These are phyloP conservation scores for Leucophora obtusa DNA, from an alignment of 2,888 invertebrate genomes.

Conservation along the genomic window DNA sequence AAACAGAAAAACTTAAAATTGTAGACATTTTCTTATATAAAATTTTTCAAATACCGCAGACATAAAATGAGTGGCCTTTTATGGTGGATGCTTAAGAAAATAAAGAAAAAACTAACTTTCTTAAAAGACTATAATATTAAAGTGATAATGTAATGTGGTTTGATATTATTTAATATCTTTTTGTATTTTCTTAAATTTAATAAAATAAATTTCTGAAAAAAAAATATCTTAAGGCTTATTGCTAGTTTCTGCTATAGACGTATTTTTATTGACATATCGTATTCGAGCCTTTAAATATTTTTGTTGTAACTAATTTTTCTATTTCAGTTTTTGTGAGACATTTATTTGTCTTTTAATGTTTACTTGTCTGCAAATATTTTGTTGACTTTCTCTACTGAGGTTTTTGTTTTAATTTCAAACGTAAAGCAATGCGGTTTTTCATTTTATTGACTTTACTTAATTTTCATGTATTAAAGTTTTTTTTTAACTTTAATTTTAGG, in stretches of 20 bases:
- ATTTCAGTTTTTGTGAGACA: slow-evolving; percentile 11
- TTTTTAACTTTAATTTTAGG: slow-evolving; percentile 1
- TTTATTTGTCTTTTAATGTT: slow-evolving; percentile 40
- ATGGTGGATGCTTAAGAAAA: background rate
- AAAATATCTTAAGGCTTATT: background rate
- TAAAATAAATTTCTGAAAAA: background rate
- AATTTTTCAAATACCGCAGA: slow-evolving; percentile 52
- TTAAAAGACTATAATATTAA: background rate
- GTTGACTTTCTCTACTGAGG: slow-evolving; percentile 46
- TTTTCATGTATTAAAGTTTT: background rate
- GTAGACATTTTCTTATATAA: slow-evolving; percentile 39
- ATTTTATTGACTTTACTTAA: slow-evolving; percentile 6
- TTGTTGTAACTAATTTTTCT: background rate
- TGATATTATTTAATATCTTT: background rate
- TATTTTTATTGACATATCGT: background rate
- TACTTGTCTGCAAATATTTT: slow-evolving; percentile 59
- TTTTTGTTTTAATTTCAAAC: slow-evolving; percentile 30
- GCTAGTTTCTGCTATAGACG: background rate
- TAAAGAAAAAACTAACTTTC: background rate
- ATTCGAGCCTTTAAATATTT: background rate
- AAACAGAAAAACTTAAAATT: slow-evolving; percentile 21
- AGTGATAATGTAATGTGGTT: background rate
- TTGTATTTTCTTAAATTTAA: background rate
- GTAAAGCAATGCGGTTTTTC: slow-evolving; percentile 42
- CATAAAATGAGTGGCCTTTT: slow-evolving; percentile 24